phyloP scores from a whole-genome alignment of 2,113 vertebrate genomes.

The Tursiops truncatus region DNA sequence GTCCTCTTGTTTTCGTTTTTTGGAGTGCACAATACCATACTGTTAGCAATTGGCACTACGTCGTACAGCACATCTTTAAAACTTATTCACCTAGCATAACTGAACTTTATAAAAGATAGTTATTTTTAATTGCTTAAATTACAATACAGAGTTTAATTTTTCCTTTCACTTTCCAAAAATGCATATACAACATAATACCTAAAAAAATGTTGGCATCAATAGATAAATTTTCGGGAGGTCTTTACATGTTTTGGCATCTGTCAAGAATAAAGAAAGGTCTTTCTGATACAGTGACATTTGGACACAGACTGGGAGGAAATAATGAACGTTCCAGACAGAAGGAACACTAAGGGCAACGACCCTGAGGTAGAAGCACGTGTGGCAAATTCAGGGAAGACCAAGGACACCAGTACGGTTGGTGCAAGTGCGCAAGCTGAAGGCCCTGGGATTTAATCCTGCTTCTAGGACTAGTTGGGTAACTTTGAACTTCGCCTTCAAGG shows the following conservation, averaged over 20 bases:
- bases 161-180: conserved; percentile 42
- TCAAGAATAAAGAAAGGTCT: no score
- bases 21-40: neutral
- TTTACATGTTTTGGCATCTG: neutral
- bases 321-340: neutral
- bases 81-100: neutral
- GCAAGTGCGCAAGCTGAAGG: neutral
- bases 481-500: neutral
- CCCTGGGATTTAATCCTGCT: neutral
- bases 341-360: neutral
- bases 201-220: neutral
- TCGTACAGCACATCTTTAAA: neutral
- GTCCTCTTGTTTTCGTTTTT: neutral
- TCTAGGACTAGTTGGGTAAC: neutral
- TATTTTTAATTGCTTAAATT: conserved; percentile 11
- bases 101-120: neutral
- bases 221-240: neutral
- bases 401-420: neutral
- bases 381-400: neutral
- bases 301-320: neutral
- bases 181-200: neutral
- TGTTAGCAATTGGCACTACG: no score
- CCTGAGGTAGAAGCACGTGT: neutral
- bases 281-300: neutral
- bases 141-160: neutral